Percentiles rank a stretch among this genome's conserved stretches.
Evolutionary conservation across 2,797 vertebrate genomes (phyloP).

Genomic region (Margarornis squamiger): DNA sequence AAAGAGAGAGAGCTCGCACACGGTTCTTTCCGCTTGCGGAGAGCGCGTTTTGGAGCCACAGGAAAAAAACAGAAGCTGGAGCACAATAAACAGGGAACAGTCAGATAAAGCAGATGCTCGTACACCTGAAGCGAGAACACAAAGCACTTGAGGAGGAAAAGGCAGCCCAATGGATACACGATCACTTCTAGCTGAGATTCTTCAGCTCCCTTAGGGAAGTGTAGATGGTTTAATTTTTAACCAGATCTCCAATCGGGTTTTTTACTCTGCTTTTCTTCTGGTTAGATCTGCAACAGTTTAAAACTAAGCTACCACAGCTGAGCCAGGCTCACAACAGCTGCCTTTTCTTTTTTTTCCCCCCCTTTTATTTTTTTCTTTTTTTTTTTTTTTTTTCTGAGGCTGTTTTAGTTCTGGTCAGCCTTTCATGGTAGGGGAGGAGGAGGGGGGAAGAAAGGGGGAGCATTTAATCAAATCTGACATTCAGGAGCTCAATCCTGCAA

Average conservation of each 20-base stretch:
- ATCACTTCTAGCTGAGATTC: neutral
- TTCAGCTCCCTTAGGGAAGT: neutral
- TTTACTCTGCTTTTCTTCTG: constrained; percentile 4
- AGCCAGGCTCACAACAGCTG: constrained; percentile 24
- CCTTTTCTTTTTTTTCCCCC: neutral
- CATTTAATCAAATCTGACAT: constrained; percentile 67
- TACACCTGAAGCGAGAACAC: neutral
- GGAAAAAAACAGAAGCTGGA: neutral
- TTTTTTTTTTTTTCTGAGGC: neutral
- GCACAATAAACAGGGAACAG: neutral
- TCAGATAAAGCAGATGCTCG: neutral
- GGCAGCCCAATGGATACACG: neutral
- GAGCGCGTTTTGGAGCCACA: neutral
- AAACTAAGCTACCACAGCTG: constrained; percentile 8
- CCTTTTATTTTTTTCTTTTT: rapidly evolving
- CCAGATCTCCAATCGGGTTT: neutral
- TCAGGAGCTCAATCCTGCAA: constrained; percentile 64
- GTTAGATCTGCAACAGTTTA: constrained; percentile 29
- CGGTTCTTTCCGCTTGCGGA: neutral
- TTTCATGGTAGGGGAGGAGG: neutral
- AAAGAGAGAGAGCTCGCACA: neutral
- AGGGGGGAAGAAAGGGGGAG: neutral
- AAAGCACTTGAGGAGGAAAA: neutral
- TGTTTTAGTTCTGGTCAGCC: constrained; percentile 33
- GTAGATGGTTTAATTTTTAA: constrained; percentile 5